A percentile compares a stretch with the other conserved stretches of the same genome.
Evolutionary conservation across 2,888 invertebrate species (phyloP).

Genomic region (Drymonia ruficornis): DNA sequence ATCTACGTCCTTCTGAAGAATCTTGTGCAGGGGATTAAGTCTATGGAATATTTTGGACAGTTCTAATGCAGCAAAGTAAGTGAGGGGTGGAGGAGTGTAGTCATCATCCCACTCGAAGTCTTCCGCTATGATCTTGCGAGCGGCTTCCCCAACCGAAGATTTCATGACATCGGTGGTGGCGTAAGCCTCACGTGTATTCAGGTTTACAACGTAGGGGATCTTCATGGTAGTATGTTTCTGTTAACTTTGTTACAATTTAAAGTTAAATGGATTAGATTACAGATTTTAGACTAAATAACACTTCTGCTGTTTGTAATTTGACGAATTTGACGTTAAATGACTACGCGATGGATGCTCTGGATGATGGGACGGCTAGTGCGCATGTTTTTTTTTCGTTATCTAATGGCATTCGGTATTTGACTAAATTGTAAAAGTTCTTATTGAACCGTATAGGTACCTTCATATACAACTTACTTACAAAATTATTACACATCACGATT

Average conservation of each 20-base stretch:
- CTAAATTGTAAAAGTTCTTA: no score
- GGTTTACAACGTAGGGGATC: slow-evolving; percentile 70
- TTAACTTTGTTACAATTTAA: not conserved
- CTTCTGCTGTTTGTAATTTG: slow-evolving; percentile 12
- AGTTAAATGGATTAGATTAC: not conserved
- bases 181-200: slow-evolving; percentile 64
- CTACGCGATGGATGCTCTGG: no score
- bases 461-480: no score
- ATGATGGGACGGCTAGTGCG: no score
- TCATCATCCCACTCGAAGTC: slow-evolving; percentile 76
- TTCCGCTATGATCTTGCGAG: slow-evolving; percentile 67
- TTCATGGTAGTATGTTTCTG: slow-evolving; percentile 57
- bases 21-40: slow-evolving; percentile 79
- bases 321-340: slow-evolving; percentile 2
- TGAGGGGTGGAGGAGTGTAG: slow-evolving; percentile 72
- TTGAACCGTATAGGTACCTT: no score
- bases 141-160: slow-evolving; percentile 51
- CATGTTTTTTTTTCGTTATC: not conserved
- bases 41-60: slow-evolving; percentile 73
- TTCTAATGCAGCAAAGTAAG: slow-evolving; percentile 58
- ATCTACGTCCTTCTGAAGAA: slow-evolving; percentile 85
- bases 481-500: no score
- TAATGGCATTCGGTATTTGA: no score
- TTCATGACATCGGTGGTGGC: slow-evolving; percentile 55
- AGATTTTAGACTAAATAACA: not conserved